Conservation (phyloP, 2,888 invertebrate genomes). For the Heteropelma amictum region DNA sequence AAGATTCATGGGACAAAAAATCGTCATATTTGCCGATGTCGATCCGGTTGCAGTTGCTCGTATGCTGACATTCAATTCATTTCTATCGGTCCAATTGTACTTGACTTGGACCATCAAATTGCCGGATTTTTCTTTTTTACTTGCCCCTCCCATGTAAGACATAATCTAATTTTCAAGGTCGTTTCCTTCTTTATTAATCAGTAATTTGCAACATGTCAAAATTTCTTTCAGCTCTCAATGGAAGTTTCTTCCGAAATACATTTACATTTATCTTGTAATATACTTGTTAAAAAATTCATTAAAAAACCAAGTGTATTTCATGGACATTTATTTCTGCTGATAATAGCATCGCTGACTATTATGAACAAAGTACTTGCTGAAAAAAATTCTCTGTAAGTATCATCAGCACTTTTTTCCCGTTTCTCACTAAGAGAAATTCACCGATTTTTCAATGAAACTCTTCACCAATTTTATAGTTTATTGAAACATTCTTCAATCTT, state of each 20-base stretch:
- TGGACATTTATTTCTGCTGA: too few species aligned
- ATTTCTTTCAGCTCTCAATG: too few species aligned
- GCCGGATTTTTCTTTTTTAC: conserved; percentile 81
- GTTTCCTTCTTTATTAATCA: background rate
- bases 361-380: too few species aligned
- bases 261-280: too few species aligned
- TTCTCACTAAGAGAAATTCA: too few species aligned
- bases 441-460: background rate
- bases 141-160: conserved; percentile 78
- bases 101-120: conserved; percentile 79
- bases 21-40: conserved; percentile 80
- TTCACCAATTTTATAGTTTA: background rate
- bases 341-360: too few species aligned
- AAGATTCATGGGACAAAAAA: conserved; percentile 82
- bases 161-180: conserved; percentile 69
- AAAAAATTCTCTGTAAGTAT: too few species aligned
- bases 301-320: too few species aligned
- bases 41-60: conserved; percentile 79
- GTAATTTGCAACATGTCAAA: background rate
- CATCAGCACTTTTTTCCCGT: too few species aligned
- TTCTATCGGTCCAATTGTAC: conserved; percentile 79
- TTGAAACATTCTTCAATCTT: conserved; percentile 10
- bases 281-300: too few species aligned
- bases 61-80: conserved; percentile 80
- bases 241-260: too few species aligned